phyloP scores from a whole-genome alignment of 2,113 vertebrate species.

The Ursus arctos region DNA sequence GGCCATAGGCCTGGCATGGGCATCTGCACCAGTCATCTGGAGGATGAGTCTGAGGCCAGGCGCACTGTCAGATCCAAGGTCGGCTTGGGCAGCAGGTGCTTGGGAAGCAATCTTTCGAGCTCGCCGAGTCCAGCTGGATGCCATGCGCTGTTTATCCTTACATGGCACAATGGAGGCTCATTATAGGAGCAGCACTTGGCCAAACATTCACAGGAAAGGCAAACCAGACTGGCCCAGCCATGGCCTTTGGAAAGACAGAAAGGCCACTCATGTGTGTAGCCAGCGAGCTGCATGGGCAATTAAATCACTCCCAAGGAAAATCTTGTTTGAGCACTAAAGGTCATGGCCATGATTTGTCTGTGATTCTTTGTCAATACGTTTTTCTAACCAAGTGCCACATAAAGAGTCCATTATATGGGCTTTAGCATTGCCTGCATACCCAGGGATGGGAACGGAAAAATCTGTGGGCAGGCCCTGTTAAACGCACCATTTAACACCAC shows the following conservation, averaged over 20 bases:
- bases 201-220: constrained; percentile 64
- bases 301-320: constrained; percentile 78
- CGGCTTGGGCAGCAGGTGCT: constrained; percentile 68
- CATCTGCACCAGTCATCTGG: not conserved
- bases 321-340: constrained; percentile 73
- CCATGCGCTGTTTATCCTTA: constrained; percentile 71
- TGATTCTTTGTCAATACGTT: constrained; percentile 75
- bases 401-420: constrained; percentile 64
- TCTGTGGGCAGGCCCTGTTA: constrained; percentile 58
- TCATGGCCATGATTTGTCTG: constrained; percentile 67
- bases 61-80: constrained; percentile 43
- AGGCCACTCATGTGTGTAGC: constrained; percentile 59
- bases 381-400: constrained; percentile 72
- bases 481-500: constrained; percentile 59
- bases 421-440: not conserved
- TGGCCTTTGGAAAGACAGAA: constrained; percentile 76
- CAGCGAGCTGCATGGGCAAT: constrained; percentile 67
- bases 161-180: constrained; percentile 58
- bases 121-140: constrained; percentile 66
- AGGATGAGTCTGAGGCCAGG: not conserved
- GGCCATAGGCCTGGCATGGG: not conserved
- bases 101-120: constrained; percentile 67
- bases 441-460: constrained; percentile 37
- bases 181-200: constrained; percentile 47
- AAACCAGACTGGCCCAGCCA: constrained; percentile 31